phyloP scores from a whole-genome alignment of 2,888 invertebrate genomes.

The Fragum fragum region DNA sequence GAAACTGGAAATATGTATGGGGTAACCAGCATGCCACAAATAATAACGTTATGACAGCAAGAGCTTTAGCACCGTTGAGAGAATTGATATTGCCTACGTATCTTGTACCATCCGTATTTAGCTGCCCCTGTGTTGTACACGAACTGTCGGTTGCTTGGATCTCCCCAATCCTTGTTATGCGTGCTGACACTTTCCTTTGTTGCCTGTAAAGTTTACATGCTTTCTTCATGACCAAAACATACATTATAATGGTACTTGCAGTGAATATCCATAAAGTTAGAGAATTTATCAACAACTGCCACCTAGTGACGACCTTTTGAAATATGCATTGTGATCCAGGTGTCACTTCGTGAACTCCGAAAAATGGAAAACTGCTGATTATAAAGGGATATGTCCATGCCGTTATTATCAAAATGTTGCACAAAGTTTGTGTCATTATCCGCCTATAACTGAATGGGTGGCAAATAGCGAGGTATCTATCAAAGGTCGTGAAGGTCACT shows the following conservation, averaged over 20 bases:
- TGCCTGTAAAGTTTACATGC: slow-evolving; percentile 49
- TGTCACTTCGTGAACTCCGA: slow-evolving; percentile 17
- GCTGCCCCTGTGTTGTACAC: neutral
- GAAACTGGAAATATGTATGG: slow-evolving; percentile 62
- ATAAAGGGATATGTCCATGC: slow-evolving; percentile 56
- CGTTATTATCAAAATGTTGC: slow-evolving; percentile 35
- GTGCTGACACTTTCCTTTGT: slow-evolving; percentile 10
- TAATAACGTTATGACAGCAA: slow-evolving; percentile 56
- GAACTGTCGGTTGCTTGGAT: neutral
- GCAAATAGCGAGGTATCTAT: slow-evolving; percentile 67
- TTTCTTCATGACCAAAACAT: slow-evolving; percentile 54
- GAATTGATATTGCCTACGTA: slow-evolving; percentile 16
- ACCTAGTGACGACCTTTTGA: slow-evolving; percentile 37
- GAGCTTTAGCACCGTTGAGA: slow-evolving; percentile 56
- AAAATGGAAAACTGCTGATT: slow-evolving; percentile 43
- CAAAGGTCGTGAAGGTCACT: slow-evolving; percentile 65
- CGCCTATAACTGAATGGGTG: slow-evolving; percentile 49
- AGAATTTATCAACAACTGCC: slow-evolving; percentile 42
- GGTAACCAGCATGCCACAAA: slow-evolving; percentile 67
- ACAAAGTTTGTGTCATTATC: slow-evolving; percentile 42
- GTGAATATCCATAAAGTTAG: slow-evolving; percentile 53
- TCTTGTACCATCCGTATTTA: neutral
- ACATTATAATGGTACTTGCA: slow-evolving; percentile 55
- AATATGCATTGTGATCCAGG: slow-evolving; percentile 51
- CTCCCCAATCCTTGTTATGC: neutral